Evolutionary conservation across 1,140 invertebrate species (phyloP), one percentile per base, ranked within the genome.

Genomic region (Cheumatopsyche charites): DNA sequence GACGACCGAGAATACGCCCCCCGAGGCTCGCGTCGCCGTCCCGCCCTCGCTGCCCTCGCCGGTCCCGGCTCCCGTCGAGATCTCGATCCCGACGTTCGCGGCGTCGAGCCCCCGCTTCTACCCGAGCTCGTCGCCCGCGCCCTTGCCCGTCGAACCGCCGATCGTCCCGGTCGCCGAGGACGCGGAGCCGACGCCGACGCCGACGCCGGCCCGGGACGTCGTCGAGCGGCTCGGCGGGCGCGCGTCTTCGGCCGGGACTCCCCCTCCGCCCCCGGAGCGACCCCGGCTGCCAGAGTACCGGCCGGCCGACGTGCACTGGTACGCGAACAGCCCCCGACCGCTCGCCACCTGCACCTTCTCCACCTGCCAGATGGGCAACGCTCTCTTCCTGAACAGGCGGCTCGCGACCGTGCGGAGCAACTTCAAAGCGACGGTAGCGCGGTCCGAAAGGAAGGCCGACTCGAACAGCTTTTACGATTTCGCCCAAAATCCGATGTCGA

Each of bases 281-380:
- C 73, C 79, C 77, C 43, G 78, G 25, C 77, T 73, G 63, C 75
- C 78, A 5, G 82, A 79, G 55, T 71, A 67, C 6, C 68, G 67
- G 42, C 79, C 81, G 23, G 71, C 70, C 36, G 82, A 83, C 73
- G 82, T 84, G 62, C 82, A 80, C 73, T 84, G 83, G 83, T 83
- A 83, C 73, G 72, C 80, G 13, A 72, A 81, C 42, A 78, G 78
- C 29, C 83, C 83, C 67, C 76, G 83, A 6, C 83, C 83, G n/a
- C 79, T 84, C 5, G 82, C 82, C n/a, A 71, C 82, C 23, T 84
- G 83, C 77, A 82, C 82, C 0, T 84, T 80, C 76, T 82, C 83
- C 77, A 79, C 83, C 19, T 80, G 81, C 36, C 80, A 82, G 75
- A 81, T 82, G 13, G 83, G 83, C 43, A 78, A 80, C 73, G 81